Conservation (phyloP, 2,113 vertebrate species). For the Leucopsar rothschildi region DNA sequence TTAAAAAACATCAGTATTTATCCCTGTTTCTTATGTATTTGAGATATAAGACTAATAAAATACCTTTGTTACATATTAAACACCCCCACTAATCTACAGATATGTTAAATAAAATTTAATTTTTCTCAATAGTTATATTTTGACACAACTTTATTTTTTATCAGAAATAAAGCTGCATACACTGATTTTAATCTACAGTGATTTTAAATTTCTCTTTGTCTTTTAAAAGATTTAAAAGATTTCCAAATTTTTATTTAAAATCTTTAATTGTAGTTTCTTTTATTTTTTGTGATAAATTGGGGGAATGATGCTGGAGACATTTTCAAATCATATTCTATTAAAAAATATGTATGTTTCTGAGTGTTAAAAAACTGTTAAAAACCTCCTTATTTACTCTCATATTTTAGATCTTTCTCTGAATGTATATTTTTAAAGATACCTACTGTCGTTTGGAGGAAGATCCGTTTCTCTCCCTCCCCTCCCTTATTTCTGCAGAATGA, state of each 20-base stretch:
- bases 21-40: background rate
- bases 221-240: background rate
- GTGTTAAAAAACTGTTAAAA: background rate
- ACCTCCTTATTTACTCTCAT: background rate
- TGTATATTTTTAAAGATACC: constrained; percentile 51
- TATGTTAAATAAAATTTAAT: background rate
- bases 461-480: constrained; percentile 72
- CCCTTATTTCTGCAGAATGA: constrained; percentile 86
- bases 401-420: constrained; percentile 10
- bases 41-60: background rate
- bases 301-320: background rate
- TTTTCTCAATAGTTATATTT: background rate
- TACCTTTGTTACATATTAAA: background rate
- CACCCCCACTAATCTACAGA: background rate
- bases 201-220: background rate
- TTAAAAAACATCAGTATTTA: background rate
- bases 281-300: background rate
- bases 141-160: background rate
- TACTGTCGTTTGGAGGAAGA: constrained; percentile 62
- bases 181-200: background rate
- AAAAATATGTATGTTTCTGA: background rate
- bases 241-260: background rate
- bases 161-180: background rate
- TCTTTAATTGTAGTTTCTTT: background rate
- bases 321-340: background rate